Percentiles rank a stretch among this genome's conserved stretches.
phyloP scores from a whole-genome alignment of 2,113 vertebrate genomes.

The Lampris megalopsis region DNA sequence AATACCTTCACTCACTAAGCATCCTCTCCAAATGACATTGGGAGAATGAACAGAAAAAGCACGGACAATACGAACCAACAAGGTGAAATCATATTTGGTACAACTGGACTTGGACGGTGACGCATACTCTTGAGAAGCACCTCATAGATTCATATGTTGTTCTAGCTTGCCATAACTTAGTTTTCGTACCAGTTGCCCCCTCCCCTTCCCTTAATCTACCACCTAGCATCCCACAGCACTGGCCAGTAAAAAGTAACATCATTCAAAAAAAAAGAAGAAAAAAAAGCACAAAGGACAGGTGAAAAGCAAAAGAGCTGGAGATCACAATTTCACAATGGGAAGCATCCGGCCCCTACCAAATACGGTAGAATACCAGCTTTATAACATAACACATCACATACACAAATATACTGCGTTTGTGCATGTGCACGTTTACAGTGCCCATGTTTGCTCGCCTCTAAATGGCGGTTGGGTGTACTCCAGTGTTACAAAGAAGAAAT shows the following conservation, averaged over 20 bases:
- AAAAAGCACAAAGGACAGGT: conserved; percentile 43
- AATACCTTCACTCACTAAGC: conserved; percentile 46
- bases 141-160: conserved; percentile 34
- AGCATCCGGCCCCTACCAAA: conserved; percentile 42
- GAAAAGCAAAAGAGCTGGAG: conserved; percentile 20
- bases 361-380: conserved; percentile 2
- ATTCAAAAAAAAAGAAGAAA: conserved; percentile 54
- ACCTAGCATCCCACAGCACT: conserved; percentile 49
- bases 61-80: conserved; percentile 28
- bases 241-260: conserved; percentile 50
- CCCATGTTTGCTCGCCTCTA: conserved; percentile 22
- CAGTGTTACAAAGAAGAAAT: conserved; percentile 18
- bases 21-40: conserved; percentile 35
- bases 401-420: conserved; percentile 19
- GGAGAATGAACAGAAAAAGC: conserved; percentile 10
- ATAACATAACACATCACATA: background rate
- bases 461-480: conserved; percentile 40
- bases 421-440: conserved; percentile 21
- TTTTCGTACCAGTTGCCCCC: conserved; percentile 1
- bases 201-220: conserved; percentile 26
- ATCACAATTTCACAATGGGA: conserved; percentile 57
- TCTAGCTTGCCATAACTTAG: conserved; percentile 20
- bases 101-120: conserved; percentile 35
- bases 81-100: conserved; percentile 16
- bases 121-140: conserved; percentile 49